Conservation (phyloP, 2,888 invertebrate species). For the Luperina nickerlii region DNA sequence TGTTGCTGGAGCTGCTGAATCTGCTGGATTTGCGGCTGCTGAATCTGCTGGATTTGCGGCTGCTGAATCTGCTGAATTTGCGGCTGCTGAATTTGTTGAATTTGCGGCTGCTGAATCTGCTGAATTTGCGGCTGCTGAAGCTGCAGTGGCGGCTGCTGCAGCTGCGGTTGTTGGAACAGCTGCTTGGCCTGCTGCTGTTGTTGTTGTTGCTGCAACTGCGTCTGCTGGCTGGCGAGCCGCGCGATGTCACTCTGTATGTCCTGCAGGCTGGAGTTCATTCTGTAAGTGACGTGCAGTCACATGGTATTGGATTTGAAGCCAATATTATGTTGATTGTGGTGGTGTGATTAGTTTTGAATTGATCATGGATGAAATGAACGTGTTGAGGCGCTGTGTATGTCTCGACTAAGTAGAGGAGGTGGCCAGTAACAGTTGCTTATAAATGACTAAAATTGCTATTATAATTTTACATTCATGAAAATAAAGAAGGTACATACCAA, state of each 20-base stretch:
- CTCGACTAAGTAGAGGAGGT: not conserved
- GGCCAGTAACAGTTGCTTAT: not conserved
- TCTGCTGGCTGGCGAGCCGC: slow-evolving; percentile 94
- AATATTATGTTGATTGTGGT: slow-evolving; percentile 35
- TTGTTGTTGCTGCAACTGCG: slow-evolving; percentile 85
- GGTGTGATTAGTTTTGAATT: slow-evolving; percentile 23
- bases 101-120: slow-evolving; percentile 87
- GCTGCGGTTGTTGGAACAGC: slow-evolving; percentile 75
- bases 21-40: slow-evolving; percentile 73
- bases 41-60: slow-evolving; percentile 84
- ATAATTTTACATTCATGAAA: not conserved
- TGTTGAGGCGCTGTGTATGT: not conserved
- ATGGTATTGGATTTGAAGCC: slow-evolving; percentile 56
- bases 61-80: slow-evolving; percentile 87
- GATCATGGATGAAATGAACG: slow-evolving; percentile 4
- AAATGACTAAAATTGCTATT: not conserved
- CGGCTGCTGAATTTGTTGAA: slow-evolving; percentile 84
- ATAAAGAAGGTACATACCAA: not conserved
- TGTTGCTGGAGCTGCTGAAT: slow-evolving; percentile 71
- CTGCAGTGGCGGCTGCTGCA: slow-evolving; percentile 89
- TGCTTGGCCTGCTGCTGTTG: slow-evolving; percentile 76
- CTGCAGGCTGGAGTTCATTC: slow-evolving; percentile 97
- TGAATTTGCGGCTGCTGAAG: slow-evolving; percentile 89
- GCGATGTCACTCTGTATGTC: slow-evolving; percentile 98
- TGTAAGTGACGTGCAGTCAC: slow-evolving; percentile 79